phyloP scores from a whole-genome alignment of 2,888 invertebrate genomes.

The Noctua janthe region DNA sequence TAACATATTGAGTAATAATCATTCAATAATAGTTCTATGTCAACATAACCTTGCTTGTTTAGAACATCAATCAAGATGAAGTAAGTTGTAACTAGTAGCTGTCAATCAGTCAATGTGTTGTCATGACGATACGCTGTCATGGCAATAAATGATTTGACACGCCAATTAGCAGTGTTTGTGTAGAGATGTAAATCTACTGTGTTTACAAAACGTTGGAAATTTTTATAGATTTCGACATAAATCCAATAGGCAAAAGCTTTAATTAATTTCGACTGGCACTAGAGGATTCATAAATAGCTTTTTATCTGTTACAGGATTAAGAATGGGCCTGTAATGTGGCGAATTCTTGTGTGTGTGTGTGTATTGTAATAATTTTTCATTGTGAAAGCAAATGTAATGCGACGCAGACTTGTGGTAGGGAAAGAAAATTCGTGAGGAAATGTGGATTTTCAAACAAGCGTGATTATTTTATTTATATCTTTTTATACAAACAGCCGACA shows the following conservation, averaged over 20 bases:
- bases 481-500: not conserved
- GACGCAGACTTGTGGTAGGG: too few species aligned
- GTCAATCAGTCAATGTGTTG: constrained; percentile 21
- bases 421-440: not conserved
- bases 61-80: constrained; percentile 31
- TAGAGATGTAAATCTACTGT: constrained; percentile 6
- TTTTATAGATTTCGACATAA: not conserved
- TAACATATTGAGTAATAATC: not conserved
- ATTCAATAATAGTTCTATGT: not conserved
- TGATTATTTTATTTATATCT: not conserved
- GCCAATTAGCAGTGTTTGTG: constrained; percentile 31
- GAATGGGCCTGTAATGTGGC: too few species aligned
- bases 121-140: constrained; percentile 23
- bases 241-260: not conserved
- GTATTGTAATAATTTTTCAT: not conserved
- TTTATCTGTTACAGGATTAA: not conserved
- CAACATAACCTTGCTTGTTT: constrained; percentile 33
- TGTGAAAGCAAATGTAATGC: not conserved
- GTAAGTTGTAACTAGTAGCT: constrained; percentile 31
- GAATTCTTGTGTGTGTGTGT: not conserved
- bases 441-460: not conserved
- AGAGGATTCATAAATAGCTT: not conserved
- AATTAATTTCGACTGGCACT: not conserved
- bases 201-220: not conserved
- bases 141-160: constrained; percentile 24